Evolutionary conservation across 1,140 invertebrate species (phyloP), one percentile per base, ranked within the genome.

Genomic region (Drosophila pallidifrons): DNA sequence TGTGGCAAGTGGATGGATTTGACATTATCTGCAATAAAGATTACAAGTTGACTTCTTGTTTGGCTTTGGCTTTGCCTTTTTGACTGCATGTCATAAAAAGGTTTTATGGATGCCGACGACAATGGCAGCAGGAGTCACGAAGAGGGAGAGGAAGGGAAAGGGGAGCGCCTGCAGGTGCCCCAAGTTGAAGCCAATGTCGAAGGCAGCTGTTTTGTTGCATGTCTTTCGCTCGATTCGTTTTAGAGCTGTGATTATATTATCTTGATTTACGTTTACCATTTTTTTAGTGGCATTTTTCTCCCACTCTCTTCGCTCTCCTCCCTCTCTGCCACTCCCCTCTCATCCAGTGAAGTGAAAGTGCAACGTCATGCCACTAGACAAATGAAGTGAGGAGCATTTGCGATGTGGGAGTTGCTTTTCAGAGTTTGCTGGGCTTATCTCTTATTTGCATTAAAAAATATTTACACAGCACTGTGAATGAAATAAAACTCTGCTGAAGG

Each of bases 1-100:
- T 65, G 57, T 47, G 55, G 65, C 52, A 69, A 77, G 68, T 73
- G 74, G 74, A 81, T 88, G 83, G 80, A 81, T 88, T 82, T 88
- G 83, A 88, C 83, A 88, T 81, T 88, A 88, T 88, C 83, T 88
- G 83, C 77, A 77, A 82, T 81, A 80, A 88, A 88, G 83, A 88
- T 88, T 88, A 87, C 83, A 78, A 88, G 83, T 88, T 81, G 80
- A 88, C 83, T 88, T 83, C 80, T 80, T 82, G 67, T 78, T 82
- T 81, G 83, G 73, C 74, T 81, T 70, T 73, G 77, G 65, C 70
- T 80, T 67, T 77, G 72, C 55, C 68, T 75, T 75, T 76, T 82
- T 87, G 79, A 82, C 75, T 81, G 80, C 77, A 80, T 74, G 80
- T 88, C 83, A 81, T 88, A 88, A 88, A 88, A 88, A 88, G 66